Evolutionary conservation across 2,888 invertebrate species (phyloP), one percentile per base, ranked within the genome.

Genomic region (Stenoptilia bipunctidactyla): DNA sequence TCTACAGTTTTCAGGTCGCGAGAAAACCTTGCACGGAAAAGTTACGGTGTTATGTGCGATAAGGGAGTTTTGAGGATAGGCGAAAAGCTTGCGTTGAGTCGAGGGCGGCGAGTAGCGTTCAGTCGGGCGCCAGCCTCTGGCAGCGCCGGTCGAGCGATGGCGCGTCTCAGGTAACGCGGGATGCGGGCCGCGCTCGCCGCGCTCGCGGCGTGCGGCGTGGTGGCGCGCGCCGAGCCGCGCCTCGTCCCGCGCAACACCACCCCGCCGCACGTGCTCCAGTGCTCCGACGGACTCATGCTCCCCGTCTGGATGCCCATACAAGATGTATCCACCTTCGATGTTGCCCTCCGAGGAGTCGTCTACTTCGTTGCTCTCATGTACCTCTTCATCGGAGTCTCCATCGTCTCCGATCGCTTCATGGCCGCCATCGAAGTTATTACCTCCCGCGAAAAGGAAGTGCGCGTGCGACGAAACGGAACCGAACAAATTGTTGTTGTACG

Each of bases 361-460:
- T 99, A 99, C 83, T 96, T 98, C 82, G 53, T 94, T 38, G 82
- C 89, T 36, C 89, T 99, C 73, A 85, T 93, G 57, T 99, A 98
- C 74, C 89, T 98, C 68, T 99, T 99, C 85, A 93, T 99, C 65
- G 99, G 99, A 41, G 98, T 99, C 36, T 98, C 98, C 53, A 98
- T 99, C 70, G 93, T 98, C 50, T 97, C 98, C 52, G 99, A 99
- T 72, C 91, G 98, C 44, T 99, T 99, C 84, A 99, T 99, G 99
- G 96, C 97, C 34, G 93, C 98, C 57, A 99, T 99, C 68, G 99
- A 99, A 87, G 97, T 97, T 52, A 99, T 99, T 70, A 99, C 98
- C 39, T 97, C 98, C 0, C 92, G 97, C 69, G 98, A 99, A 72
- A 93, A 95, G 58, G 96, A 97, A 72, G 92, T 99, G 59, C 90